Conservation (phyloP, 1,140 invertebrate genomes). For the Drosophila punjabiensis region DNA sequence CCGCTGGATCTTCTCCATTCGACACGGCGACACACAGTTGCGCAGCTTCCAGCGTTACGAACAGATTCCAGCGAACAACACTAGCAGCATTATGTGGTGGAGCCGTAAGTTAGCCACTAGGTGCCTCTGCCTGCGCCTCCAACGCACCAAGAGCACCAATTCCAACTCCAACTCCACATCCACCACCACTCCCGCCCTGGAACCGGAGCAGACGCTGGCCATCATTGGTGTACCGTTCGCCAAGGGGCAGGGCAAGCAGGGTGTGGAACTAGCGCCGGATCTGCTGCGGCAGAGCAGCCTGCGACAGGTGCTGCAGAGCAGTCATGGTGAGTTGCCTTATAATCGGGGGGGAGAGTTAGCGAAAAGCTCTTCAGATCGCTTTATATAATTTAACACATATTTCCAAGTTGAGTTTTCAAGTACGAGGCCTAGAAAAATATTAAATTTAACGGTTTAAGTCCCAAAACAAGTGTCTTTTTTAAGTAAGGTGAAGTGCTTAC, state of each 20-base stretch:
- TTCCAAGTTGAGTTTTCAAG: no score
- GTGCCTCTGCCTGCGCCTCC: conserved; percentile 26
- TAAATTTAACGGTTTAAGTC: no score
- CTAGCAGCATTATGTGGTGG: conserved; percentile 52
- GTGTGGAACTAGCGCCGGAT: conserved; percentile 88
- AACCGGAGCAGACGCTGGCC: conserved; percentile 85
- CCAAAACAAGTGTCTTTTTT: not conserved
- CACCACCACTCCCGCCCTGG: not conserved
- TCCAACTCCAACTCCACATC: not conserved
- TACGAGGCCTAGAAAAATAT: not conserved
- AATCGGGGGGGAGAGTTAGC: not conserved
- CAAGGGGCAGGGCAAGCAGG: conserved; percentile 89
- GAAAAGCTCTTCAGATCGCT: not conserved
- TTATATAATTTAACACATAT: no score
- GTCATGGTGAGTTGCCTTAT: conserved; percentile 58
- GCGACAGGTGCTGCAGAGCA: conserved; percentile 59
- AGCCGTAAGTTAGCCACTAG: conserved; percentile 49
- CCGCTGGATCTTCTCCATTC: conserved; percentile 2
- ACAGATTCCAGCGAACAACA: conserved; percentile 13
- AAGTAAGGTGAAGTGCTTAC: not conserved
- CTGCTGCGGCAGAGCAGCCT: conserved; percentile 86
- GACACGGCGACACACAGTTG: conserved; percentile 44
- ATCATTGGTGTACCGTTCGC: conserved; percentile 91
- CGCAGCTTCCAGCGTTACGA: conserved; percentile 19
- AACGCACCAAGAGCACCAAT: conserved; percentile 21